Percentiles rank a stretch among this genome's conserved stretches.
Conservation (phyloP, 2,888 invertebrate genomes). For the Pyrochroa serraticornis region DNA sequence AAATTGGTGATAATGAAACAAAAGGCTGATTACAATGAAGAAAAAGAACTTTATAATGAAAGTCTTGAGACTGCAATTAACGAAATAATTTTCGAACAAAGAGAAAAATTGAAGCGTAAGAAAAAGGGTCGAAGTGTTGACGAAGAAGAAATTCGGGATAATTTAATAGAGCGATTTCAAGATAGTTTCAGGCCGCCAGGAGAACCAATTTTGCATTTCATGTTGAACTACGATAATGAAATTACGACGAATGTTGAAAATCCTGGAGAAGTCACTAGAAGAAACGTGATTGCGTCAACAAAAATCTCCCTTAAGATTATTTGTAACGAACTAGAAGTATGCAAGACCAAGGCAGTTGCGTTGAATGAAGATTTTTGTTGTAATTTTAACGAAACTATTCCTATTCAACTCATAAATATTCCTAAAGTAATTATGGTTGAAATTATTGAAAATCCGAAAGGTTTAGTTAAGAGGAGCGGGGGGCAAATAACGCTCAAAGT, state of each 20-base stretch:
- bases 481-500: slow-evolving; percentile 23
- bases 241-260: slow-evolving; percentile 43
- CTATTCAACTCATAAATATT: slow-evolving; percentile 63
- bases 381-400: slow-evolving; percentile 65
- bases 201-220: slow-evolving; percentile 67
- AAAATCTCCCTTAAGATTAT: slow-evolving; percentile 67
- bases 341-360: slow-evolving; percentile 62
- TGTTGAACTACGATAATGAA: slow-evolving; percentile 54
- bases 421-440: slow-evolving; percentile 63
- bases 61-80: slow-evolving; percentile 60
- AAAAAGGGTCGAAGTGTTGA: slow-evolving; percentile 50
- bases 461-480: slow-evolving; percentile 39
- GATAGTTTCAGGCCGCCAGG: slow-evolving; percentile 67
- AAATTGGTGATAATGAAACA: slow-evolving; percentile 65
- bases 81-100: too few species aligned
- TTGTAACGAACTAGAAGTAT: slow-evolving; percentile 73
- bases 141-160: slow-evolving; percentile 61
- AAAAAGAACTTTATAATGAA: slow-evolving; percentile 68
- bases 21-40: slow-evolving; percentile 58
- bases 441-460: slow-evolving; percentile 54
- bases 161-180: slow-evolving; percentile 63
- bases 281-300: slow-evolving; percentile 60
- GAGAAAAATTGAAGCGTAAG: slow-evolving; percentile 5
- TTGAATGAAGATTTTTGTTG: slow-evolving; percentile 62
- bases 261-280: slow-evolving; percentile 59